phyloP scores from a whole-genome alignment of 2,888 invertebrate genomes.

The Thera britannica region DNA sequence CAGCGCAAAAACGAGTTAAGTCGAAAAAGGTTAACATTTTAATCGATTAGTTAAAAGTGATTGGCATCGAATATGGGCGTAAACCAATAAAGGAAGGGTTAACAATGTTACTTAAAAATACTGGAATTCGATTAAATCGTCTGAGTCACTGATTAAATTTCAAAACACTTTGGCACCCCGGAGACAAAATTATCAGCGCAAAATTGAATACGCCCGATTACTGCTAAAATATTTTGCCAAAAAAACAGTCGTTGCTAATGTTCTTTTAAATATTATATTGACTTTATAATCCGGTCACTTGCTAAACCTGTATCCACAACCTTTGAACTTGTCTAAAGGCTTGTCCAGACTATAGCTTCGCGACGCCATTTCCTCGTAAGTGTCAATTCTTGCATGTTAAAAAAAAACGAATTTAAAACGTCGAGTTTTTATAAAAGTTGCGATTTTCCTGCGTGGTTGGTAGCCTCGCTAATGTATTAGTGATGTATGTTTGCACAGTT shows the following conservation, averaged over 20 bases:
- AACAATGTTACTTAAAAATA: constrained; percentile 17
- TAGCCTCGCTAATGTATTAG: constrained; percentile 3
- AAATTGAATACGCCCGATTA: constrained; percentile 38
- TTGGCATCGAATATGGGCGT: constrained; percentile 24
- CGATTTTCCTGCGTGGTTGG: constrained; percentile 10
- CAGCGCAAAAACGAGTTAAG: constrained; percentile 29
- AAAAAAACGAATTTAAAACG: neutral
- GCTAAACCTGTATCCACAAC: constrained; percentile 67
- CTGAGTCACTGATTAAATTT: constrained; percentile 19
- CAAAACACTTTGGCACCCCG: constrained; percentile 16
- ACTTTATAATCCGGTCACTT: constrained; percentile 58
- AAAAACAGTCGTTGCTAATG: constrained; percentile 52
- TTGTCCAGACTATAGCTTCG: constrained; percentile 38
- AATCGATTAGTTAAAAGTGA: constrained; percentile 30
- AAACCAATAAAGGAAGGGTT: constrained; percentile 24
- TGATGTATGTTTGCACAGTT: constrained; percentile 1
- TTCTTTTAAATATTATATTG: constrained; percentile 61
- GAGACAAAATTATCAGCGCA: constrained; percentile 15
- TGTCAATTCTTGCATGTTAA: constrained; percentile 9
- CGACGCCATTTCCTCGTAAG: constrained; percentile 29
- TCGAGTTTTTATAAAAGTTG: neutral
- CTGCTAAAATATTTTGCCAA: constrained; percentile 44
- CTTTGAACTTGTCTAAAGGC: constrained; percentile 72
- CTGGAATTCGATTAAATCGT: constrained; percentile 13
- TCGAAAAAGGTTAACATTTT: constrained; percentile 24